phyloP scores from a whole-genome alignment of 2,888 invertebrate species.

The Tetragonula carbonaria region DNA sequence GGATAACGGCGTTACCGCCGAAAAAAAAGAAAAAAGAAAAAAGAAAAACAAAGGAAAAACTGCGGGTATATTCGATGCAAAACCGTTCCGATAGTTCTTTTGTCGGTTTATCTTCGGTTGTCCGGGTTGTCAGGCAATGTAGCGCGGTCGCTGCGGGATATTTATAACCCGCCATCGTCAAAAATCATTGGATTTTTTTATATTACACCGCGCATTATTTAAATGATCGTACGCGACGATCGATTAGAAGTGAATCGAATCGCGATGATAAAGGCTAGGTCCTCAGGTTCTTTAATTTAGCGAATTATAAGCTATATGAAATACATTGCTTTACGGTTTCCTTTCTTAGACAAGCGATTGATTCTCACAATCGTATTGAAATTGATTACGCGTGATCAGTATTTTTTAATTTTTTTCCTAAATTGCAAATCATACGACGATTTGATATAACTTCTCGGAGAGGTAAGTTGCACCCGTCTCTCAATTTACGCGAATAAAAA shows the following conservation, averaged over 20 bases:
- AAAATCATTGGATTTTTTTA: neutral
- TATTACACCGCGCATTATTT: neutral
- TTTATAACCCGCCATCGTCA: neutral
- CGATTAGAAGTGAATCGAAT: neutral
- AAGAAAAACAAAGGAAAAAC: neutral
- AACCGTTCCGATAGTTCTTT: neutral
- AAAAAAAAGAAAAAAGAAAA: neutral
- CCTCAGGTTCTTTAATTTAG: neutral
- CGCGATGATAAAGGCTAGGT: neutral
- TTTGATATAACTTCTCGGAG: too few species aligned
- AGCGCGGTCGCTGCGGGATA: neutral
- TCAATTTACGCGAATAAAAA: too few species aligned
- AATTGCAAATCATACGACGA: too few species aligned
- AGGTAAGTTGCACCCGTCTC: too few species aligned
- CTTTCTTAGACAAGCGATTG: neutral
- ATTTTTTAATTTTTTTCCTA: too few species aligned
- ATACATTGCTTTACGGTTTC: neutral
- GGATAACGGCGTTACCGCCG: neutral
- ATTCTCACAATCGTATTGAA: too few species aligned
- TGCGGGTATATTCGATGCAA: neutral
- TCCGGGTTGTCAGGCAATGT: slow-evolving; percentile 21
- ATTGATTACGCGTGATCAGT: too few species aligned
- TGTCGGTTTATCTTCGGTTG: slow-evolving; percentile 9
- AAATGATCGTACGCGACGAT: neutral
- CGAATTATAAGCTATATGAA: neutral